These are phyloP conservation scores for Chelmon rostratus DNA, from an alignment of 2,797 vertebrate genomes.

Conservation along the genomic window DNA sequence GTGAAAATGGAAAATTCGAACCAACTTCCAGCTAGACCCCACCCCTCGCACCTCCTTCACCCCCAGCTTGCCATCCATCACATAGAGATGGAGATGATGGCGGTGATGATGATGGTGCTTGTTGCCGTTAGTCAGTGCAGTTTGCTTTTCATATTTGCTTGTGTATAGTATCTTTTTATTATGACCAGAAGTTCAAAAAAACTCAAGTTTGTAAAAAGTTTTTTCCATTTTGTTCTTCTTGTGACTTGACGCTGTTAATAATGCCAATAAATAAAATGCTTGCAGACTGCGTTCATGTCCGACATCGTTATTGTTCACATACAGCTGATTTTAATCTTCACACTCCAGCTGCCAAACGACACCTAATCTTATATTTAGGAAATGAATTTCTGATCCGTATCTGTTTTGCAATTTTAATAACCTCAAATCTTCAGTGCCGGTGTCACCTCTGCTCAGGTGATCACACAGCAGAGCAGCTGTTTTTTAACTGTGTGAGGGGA, in stretches of 20 bases:
- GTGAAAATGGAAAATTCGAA: conserved; percentile 81
- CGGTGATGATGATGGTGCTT: conserved; percentile 42
- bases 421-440: background rate
- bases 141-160: conserved; percentile 48
- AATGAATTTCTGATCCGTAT: background rate
- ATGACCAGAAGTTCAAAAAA: conserved; percentile 70
- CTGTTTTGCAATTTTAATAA: background rate
- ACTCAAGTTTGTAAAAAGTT: conserved; percentile 55
- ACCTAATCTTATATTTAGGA: background rate
- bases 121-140: conserved; percentile 35
- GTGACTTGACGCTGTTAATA: conserved; percentile 56
- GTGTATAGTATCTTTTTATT: conserved; percentile 71
- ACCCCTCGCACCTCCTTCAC: conserved; percentile 1
- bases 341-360: background rate
- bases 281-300: conserved; percentile 19
- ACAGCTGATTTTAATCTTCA: background rate
- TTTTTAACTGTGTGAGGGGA: conserved; percentile 38
- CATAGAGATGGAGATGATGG: conserved; percentile 65
- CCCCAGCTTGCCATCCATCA: conserved; percentile 46
- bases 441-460: background rate
- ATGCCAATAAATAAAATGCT: conserved; percentile 58
- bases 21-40: conserved; percentile 71
- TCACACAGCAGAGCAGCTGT: conserved; percentile 19
- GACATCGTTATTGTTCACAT: background rate
- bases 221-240: conserved; percentile 66